These are phyloP conservation scores for Panthera tigris DNA, from an alignment of 2,113 vertebrate genomes.

Conservation along the genomic window DNA sequence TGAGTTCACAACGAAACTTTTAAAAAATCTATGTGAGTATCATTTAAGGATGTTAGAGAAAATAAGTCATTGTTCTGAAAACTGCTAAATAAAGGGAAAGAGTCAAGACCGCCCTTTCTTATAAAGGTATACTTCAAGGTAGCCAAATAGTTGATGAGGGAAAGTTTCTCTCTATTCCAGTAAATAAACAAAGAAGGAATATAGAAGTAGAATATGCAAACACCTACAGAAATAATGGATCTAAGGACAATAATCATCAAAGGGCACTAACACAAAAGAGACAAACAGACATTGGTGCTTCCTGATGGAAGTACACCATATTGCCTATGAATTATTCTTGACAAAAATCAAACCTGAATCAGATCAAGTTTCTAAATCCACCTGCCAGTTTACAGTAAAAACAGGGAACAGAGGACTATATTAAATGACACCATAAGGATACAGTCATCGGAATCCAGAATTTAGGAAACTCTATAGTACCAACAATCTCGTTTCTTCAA, in stretches of 20 bases:
- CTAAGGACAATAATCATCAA: background rate
- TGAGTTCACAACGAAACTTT: background rate
- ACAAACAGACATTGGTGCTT: background rate
- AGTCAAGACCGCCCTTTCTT: background rate
- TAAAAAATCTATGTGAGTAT: background rate
- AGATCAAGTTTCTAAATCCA: background rate
- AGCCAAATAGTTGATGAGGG: background rate
- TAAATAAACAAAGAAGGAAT: slow-evolving; percentile 1
- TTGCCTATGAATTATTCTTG: background rate
- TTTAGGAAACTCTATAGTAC: background rate
- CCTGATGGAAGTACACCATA: background rate
- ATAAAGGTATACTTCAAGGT: background rate
- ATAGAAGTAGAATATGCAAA: background rate
- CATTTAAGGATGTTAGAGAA: background rate
- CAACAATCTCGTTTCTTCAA: background rate
- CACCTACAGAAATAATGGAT: background rate
- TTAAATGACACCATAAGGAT: background rate
- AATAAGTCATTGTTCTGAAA: background rate
- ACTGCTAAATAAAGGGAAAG: background rate
- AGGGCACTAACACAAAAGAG: background rate
- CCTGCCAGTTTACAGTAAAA: background rate
- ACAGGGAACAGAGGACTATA: background rate
- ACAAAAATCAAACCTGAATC: slow-evolving; percentile 14
- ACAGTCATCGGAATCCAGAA: slow-evolving; percentile 15
- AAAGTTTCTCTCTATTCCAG: background rate